Conservation (phyloP, 2,797 vertebrate species). For the Limnodromus scolopaceus region DNA sequence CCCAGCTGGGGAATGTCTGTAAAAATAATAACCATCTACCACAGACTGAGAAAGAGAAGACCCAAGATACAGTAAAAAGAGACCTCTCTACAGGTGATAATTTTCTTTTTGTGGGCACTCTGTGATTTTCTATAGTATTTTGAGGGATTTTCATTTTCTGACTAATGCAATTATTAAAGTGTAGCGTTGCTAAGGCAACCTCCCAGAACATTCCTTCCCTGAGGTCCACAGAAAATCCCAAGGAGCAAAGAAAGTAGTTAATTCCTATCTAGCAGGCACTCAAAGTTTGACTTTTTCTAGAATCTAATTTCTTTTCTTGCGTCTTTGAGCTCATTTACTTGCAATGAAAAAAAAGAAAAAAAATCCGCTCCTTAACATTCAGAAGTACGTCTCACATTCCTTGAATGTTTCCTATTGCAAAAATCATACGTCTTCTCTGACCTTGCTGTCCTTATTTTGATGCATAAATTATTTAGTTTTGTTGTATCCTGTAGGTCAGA, state of each 20-base stretch:
- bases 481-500: constrained; percentile 57
- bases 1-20: neutral
- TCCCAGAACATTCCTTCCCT: neutral
- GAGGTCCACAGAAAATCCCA: neutral
- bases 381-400: constrained; percentile 40
- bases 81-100: neutral
- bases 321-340: constrained; percentile 58
- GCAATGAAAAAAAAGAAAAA: constrained; percentile 42
- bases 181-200: constrained; percentile 30
- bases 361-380: constrained; percentile 46
- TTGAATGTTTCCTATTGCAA: constrained; percentile 61
- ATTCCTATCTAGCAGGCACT: neutral
- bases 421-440: constrained; percentile 65
- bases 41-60: neutral
- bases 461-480: constrained; percentile 72
- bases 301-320: constrained; percentile 45
- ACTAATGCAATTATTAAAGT: constrained; percentile 32
- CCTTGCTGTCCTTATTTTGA: constrained; percentile 74
- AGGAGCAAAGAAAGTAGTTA: neutral
- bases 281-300: constrained; percentile 5
- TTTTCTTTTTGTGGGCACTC: neutral
- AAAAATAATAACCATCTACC: neutral
- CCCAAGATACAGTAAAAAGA: neutral
- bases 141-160: neutral
- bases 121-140: neutral